A percentile compares a stretch with the other conserved stretches of the same genome.
These are phyloP conservation scores for Strix uralensis DNA, from an alignment of 2,113 vertebrate species.

Conservation along the genomic window DNA sequence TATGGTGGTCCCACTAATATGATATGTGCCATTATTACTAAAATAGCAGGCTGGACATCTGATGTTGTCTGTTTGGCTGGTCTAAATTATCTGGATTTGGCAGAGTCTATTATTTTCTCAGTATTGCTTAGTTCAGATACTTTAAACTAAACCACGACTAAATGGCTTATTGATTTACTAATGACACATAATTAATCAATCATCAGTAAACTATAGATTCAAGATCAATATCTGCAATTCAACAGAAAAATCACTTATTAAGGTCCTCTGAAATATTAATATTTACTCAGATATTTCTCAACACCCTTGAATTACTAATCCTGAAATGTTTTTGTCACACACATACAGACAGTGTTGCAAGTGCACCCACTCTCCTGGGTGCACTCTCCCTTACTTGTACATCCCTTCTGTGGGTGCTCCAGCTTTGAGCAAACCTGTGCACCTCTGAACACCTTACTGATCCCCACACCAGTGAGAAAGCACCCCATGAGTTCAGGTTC, in stretches of 20 bases:
- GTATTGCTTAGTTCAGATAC: background rate
- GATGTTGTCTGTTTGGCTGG: background rate
- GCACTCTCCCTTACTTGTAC: background rate
- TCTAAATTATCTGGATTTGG: background rate
- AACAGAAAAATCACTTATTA: background rate
- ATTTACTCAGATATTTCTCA: background rate
- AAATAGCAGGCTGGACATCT: background rate
- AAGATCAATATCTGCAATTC: background rate
- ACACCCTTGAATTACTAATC: background rate
- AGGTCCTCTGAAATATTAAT: background rate
- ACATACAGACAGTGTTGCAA: background rate
- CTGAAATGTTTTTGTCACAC: background rate
- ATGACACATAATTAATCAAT: background rate
- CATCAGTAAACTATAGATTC: background rate
- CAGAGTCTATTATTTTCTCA: background rate
- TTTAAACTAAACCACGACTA: background rate
- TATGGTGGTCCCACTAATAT: background rate
- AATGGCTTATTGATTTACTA: background rate
- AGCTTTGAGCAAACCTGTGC: background rate
- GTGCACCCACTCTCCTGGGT: background rate
- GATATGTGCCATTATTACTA: background rate
- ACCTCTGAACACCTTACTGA: background rate
- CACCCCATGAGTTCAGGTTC: background rate
- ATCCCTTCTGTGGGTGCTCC: background rate
- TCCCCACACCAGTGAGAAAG: fast-evolving